phyloP scores from a whole-genome alignment of 2,113 vertebrate species.

The Antechinus flavipes region DNA sequence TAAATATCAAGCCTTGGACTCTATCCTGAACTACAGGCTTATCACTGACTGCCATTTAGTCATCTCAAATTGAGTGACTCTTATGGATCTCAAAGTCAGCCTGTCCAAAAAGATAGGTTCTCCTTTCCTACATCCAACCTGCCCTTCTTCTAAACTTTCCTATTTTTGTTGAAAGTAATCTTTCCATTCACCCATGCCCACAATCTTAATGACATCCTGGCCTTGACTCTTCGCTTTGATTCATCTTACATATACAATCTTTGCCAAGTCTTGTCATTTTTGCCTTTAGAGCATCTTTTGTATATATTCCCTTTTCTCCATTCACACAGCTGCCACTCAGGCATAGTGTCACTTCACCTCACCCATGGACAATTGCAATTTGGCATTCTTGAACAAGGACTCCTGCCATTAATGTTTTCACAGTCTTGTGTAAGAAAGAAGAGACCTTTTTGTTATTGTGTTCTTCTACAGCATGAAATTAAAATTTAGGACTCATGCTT shows the following conservation, averaged over 20 bases:
- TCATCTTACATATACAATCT: neutral
- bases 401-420: neutral
- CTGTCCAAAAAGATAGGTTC: neutral
- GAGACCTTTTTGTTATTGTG: neutral
- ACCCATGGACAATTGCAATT: constrained; percentile 4
- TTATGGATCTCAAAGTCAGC: neutral
- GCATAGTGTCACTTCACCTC: neutral
- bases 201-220: neutral
- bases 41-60: neutral
- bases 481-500: neutral
- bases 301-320: neutral
- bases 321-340: neutral
- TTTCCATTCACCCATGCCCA: neutral
- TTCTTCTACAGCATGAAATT: neutral
- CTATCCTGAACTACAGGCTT: neutral
- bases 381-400: constrained; percentile 19
- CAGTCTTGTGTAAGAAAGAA: constrained; percentile 2
- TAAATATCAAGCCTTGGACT: neutral
- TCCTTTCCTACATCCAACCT: neutral
- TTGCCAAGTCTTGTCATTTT: neutral
- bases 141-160: neutral
- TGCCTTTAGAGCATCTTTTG: neutral
- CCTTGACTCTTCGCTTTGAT: neutral
- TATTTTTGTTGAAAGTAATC: neutral
- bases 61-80: neutral